Evolutionary conservation across 2,113 vertebrate species (phyloP).

Genomic region (Periophthalmodon schlosseri): DNA sequence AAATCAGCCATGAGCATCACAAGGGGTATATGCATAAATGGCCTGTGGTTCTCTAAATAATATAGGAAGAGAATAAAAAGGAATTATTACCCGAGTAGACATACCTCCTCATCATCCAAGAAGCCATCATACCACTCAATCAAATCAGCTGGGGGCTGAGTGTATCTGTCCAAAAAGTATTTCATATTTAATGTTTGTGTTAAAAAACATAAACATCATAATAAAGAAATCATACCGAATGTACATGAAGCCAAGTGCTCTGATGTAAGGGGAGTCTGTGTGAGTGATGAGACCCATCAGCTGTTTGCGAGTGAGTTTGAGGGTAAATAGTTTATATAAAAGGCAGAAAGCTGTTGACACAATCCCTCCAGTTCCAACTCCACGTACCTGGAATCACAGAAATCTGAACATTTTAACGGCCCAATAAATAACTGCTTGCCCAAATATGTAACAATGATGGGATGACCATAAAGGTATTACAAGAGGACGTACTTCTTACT

Average conservation of each 20-base stretch:
- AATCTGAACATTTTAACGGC: background rate
- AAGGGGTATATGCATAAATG: constrained; percentile 33
- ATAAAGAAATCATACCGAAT: constrained; percentile 83
- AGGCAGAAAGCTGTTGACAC: constrained; percentile 98
- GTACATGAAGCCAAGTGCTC: constrained; percentile 99
- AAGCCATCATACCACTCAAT: constrained; percentile 99
- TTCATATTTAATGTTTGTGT: background rate
- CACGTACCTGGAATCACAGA: constrained; percentile 83
- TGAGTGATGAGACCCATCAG: constrained; percentile 99
- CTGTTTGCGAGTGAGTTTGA: constrained; percentile 98
- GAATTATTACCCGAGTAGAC: constrained; percentile 95
- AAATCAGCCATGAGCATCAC: constrained; percentile 81
- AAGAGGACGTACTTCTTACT: constrained; percentile 99
- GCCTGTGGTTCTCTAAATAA: constrained; percentile 30
- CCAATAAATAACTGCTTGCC: background rate
- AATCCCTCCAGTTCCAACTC: constrained; percentile 97
- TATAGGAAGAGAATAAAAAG: constrained; percentile 68
- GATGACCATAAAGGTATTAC: constrained; percentile 61
- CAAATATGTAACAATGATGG: background rate
- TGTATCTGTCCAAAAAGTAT: constrained; percentile 83
- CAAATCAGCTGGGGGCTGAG: constrained; percentile 95
- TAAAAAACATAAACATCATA: background rate
- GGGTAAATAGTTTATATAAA: constrained; percentile 97
- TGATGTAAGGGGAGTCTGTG: constrained; percentile 96
- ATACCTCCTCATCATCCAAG: constrained; percentile 99